Base-by-base conservation (phyloP, 2,113 vertebrate genomes). In the Scopus umbretta region DNA sequence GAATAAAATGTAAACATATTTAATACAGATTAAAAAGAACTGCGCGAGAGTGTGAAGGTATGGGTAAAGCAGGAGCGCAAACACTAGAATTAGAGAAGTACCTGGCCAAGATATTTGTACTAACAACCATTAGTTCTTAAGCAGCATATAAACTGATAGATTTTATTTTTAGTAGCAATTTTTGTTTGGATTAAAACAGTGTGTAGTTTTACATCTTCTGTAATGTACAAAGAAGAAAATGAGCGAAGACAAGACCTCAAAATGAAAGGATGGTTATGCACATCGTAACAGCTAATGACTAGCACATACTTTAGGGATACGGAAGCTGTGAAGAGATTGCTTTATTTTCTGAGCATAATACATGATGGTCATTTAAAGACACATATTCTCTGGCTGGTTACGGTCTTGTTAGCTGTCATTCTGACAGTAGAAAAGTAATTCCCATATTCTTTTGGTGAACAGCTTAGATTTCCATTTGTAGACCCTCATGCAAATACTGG, bases 281-380 rank as follows among this genome's bases (percentile, higher is more conserved):
- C 45, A 52, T 25, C 32, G 0, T 34, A 90, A 82, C 70, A 90
- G 82, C 75, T 78, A 86, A 90, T 67, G 74, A 92, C 42, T 15
- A 16, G 5, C 47, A 74, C 40, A 9, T 63, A 67, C 80, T 95
- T 94, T 16, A 84, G 93, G 59, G 63, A 87, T 42, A 74, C 10
- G 55, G 63, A 67, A 93, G 53, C 85, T 67, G 65, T 38, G 88
- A 63, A 38, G 45, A 95, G 65, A 83, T 53, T 34, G 42, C n/a
- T 32, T 88, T 93, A 73, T 90, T 92, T 91, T 58, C 81, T 73
- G 78, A 71, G 36, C 62, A 59, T 53, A 84, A 90, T 56, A 78
- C 56, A 71, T 22, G 43, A 74, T 76, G 61, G 63, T 84, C 82
- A 95, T 84, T 94, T 92, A 74, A 95, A 97, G 80, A 42, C 53